Base-by-base conservation (phyloP, 2,113 vertebrate genomes). In the Cyphomyrus plagiostoma region DNA sequence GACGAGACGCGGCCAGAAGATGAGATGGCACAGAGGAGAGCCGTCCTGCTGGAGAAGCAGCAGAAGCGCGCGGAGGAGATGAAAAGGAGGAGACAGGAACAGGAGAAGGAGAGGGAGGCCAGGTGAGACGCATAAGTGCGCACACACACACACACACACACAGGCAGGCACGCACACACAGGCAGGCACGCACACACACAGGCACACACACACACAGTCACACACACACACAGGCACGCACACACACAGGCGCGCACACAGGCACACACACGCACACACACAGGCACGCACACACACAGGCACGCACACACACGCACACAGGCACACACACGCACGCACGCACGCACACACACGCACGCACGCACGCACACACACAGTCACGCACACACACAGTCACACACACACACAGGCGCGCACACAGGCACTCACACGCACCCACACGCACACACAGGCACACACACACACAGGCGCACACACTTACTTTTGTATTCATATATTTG, bases 11-110 rank as follows among this genome's bases (percentile, higher is more conserved):
- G 95, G 70, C 93, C 97, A 0, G 97, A 97, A 84, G 97, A 96
- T 2, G 97, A 97, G 92, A 98, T 98, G 97, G 97, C 97, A 1
- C 96, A 97, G 89, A 95, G 96, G 91, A 95, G 94, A 92, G 97
- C 97, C 19, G 97, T 95, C 50, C 90, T 98, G 90, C 91, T 98
- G 70, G 97, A 98, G 91, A 97, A 97, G 89, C 97, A 98, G 90
- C 97, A 97, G 92, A 97, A 97, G 90, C 95, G 97, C 90, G 94
- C 94, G 0, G 97, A 98, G 89, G 97, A 98, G 90, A 94, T 97
- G 0, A 95, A 95, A 91, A 95, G 91, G 91, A 95, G 96, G 10
- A 97, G 94, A 70, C 96, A 96, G 91, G 97, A 97, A 94, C 96
- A 97, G 92, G 97, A 98, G 91, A 95, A 94, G 0, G 97, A 98